phyloP scores from a whole-genome alignment of 2,113 vertebrate genomes.

The Vidua chalybeata region DNA sequence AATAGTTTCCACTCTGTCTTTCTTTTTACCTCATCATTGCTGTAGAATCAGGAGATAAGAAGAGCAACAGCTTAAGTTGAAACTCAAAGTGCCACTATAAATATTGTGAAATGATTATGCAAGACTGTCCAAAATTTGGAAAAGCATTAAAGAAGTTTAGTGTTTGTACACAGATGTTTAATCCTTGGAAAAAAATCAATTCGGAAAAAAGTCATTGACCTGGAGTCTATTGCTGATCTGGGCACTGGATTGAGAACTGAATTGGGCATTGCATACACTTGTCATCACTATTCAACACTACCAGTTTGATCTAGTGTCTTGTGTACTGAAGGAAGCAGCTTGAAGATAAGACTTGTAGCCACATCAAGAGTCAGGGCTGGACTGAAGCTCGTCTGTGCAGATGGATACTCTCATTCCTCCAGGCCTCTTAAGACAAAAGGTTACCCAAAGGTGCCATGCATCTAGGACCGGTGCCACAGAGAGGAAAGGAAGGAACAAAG shows the following conservation, averaged over 20 bases:
- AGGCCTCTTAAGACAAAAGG: not conserved
- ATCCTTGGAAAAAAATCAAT: slow-evolving; percentile 33
- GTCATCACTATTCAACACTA: not conserved
- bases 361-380: not conserved
- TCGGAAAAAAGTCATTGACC: slow-evolving; percentile 46
- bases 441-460: not conserved
- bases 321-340: not conserved
- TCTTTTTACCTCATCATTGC: slow-evolving; percentile 17
- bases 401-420: not conserved
- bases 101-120: slow-evolving; percentile 64
- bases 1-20: slow-evolving; percentile 4
- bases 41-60: slow-evolving; percentile 34
- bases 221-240: slow-evolving; percentile 21
- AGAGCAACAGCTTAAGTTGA: not conserved
- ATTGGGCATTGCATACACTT: not conserved
- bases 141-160: slow-evolving; percentile 43
- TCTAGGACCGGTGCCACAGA: not conserved
- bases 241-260: not conserved
- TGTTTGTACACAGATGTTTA: slow-evolving; percentile 15
- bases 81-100: slow-evolving; percentile 47
- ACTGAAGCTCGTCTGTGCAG: not conserved
- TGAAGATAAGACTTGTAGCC: not conserved
- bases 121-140: slow-evolving; percentile 52
- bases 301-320: not conserved
- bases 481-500: not conserved